Base-by-base conservation (phyloP, 2,113 vertebrate genomes). In the Mesitornis unicolor region DNA sequence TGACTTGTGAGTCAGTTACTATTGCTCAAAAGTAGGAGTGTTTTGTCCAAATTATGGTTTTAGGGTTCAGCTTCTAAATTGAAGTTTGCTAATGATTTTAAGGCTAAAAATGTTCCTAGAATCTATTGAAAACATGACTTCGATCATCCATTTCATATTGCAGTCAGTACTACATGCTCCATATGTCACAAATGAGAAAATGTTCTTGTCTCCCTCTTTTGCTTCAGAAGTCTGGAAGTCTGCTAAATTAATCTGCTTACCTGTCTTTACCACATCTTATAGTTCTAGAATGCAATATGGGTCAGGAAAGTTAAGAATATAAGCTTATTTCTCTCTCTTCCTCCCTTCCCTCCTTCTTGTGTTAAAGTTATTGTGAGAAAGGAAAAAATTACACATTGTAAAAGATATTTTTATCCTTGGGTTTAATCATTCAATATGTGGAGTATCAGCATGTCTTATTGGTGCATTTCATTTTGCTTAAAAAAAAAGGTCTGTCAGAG, bases 181-280 rank as follows among this genome's bases (percentile, higher is more conserved):
- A 79, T 95, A 89, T 97, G 95, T 93, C 92, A 97, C 84, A 95
- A 96, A 97, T 95, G 84, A 97, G 95, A 92, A 97, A 93, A 89
- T 90, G 83, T 93, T 95, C 90, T 93, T 93, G 57, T 90, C n/a
- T 94, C 69, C 60, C 56, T 87, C 56, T 87, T 85, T 82, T 95
- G 68, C 95, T 88, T 97, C 95, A 76, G 84, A 95, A 96, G 91
- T 94, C 84, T 97, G 80, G 61, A 93, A 92, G 84, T 90, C 81
- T 96, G 86, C 84, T 92, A 93, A 95, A 91, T 95, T 97, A 96
- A 97, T 95, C 94, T 95, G 76, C 95, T 97, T 95, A 96, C 92
- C 93, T 96, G 92, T 91, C 91, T 96, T 97, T 96, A 93, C 87
- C 84, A 88, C 95, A 92, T 96, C 94, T 96, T 96, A 94, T 43